Evolutionary conservation across 2,888 invertebrate species (phyloP).

Genomic region (Stramonita haemastoma): DNA sequence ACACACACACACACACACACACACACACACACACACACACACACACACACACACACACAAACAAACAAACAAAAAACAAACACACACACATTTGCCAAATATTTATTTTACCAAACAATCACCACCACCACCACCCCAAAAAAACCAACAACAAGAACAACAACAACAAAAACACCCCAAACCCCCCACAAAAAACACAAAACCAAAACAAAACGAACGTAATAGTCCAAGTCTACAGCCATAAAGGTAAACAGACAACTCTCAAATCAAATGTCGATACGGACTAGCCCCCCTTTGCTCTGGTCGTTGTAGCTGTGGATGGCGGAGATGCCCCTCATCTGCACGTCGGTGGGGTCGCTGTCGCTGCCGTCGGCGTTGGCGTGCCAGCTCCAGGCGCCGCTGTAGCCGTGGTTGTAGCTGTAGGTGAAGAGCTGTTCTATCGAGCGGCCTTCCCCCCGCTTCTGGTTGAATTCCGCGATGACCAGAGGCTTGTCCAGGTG

Average conservation of each 20-base stretch:
- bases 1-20: not conserved
- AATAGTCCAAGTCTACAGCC: not conserved
- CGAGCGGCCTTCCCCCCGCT: constrained; percentile 45
- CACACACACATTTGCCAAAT: not conserved
- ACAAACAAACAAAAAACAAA: not conserved
- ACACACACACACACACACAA: not conserved
- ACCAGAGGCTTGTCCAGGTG: constrained; percentile 46
- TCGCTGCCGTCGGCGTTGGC: constrained; percentile 49
- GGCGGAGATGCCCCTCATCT: constrained; percentile 44
- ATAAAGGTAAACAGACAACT: not conserved
- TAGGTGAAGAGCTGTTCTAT: constrained; percentile 44
- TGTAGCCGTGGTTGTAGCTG: constrained; percentile 48
- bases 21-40: not conserved
- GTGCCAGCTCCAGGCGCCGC: constrained; percentile 53
- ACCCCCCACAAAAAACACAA: too few relatives aligned
- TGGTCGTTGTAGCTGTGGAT: constrained; percentile 35
- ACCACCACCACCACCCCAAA: not conserved
- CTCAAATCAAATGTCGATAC: constrained; percentile 19
- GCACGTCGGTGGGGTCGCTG: constrained; percentile 45
- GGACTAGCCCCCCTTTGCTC: constrained; percentile 30
- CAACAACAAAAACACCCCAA: not conserved
- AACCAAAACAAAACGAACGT: too few relatives aligned
- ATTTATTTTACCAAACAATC: not conserved
- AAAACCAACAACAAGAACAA: too few relatives aligned
- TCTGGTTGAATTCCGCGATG: constrained; percentile 49